A percentile compares a stretch with the other conserved stretches of the same genome.
Conservation (phyloP, 2,113 vertebrate genomes). For the Carassius carassius region DNA sequence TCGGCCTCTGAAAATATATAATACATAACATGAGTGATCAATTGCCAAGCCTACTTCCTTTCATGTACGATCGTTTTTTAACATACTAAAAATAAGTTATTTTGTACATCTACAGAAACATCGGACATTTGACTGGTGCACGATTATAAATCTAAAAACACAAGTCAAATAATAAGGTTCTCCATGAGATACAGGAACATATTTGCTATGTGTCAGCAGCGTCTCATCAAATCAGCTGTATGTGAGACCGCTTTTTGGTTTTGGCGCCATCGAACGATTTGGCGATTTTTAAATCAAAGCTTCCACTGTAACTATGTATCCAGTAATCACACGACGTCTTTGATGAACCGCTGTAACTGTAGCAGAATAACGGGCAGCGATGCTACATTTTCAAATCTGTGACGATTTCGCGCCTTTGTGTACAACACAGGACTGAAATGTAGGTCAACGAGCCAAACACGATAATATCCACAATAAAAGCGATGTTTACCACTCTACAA, state of each 20-base stretch:
- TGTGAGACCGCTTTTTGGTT: constrained; percentile 44
- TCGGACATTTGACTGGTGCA: background rate
- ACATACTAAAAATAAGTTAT: background rate
- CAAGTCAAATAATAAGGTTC: too few species aligned
- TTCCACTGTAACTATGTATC: background rate
- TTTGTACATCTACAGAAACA: constrained; percentile 16
- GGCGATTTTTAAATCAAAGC: background rate
- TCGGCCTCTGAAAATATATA: constrained; percentile 80
- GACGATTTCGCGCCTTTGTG: constrained; percentile 79
- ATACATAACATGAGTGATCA: background rate
- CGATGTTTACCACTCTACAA: background rate
- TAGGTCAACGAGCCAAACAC: constrained; percentile 72
- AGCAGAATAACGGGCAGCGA: constrained; percentile 2
- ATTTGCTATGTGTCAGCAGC: background rate
- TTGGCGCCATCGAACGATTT: constrained; percentile 74
- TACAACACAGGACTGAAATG: constrained; percentile 73
- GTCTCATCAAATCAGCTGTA: constrained; percentile 1
- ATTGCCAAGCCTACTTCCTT: background rate
- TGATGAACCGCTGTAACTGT: background rate
- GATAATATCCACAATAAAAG: background rate
- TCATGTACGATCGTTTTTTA: background rate
- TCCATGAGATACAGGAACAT: background rate
- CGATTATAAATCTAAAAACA: background rate
- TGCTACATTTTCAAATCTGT: constrained; percentile 71
- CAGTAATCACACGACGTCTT: background rate